These are phyloP conservation scores for Salvelinus namaycush DNA, from an alignment of 2,113 vertebrate genomes.

Conservation along the genomic window DNA sequence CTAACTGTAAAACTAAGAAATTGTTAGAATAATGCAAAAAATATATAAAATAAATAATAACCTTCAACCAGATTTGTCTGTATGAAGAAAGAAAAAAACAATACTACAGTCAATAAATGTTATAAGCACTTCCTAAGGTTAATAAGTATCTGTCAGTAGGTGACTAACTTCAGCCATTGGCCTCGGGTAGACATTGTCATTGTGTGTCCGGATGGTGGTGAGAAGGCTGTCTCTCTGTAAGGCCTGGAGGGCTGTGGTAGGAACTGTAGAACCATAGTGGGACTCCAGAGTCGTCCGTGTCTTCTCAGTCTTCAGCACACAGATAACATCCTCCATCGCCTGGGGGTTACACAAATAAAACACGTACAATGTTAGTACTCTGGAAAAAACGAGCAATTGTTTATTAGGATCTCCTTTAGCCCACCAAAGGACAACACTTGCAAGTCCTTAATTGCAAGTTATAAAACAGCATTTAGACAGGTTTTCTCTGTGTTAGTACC, in stretches of 20 bases:
- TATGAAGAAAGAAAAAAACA: neutral
- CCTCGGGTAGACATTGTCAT: slow-evolving; percentile 88
- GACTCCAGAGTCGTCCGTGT: slow-evolving; percentile 82
- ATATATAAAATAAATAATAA: no score
- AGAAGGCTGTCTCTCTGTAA: slow-evolving; percentile 85
- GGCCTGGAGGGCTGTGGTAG: slow-evolving; percentile 83
- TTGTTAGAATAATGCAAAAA: no score
- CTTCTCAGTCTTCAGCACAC: slow-evolving; percentile 86
- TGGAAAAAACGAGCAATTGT: no score
- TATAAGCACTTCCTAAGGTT: neutral
- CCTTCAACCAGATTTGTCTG: no score
- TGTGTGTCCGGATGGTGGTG: slow-evolving; percentile 74
- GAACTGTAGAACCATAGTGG: slow-evolving; percentile 82
- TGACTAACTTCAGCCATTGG: slow-evolving; percentile 88
- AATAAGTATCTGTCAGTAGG: neutral
- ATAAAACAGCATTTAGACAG: no score
- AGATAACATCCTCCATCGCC: slow-evolving; percentile 95
- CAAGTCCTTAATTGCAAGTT: no score
- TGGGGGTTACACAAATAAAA: slow-evolving; percentile 49
- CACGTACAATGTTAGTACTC: no score
- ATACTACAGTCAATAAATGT: neutral
- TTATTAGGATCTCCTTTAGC: no score
- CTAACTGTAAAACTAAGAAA: no score
- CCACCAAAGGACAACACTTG: no score
- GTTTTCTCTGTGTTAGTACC: slow-evolving; percentile 14